Percentiles rank a stretch among this genome's conserved stretches.
Evolutionary conservation across 2,113 vertebrate species (phyloP).

Genomic region (Dolichotis patagonum): DNA sequence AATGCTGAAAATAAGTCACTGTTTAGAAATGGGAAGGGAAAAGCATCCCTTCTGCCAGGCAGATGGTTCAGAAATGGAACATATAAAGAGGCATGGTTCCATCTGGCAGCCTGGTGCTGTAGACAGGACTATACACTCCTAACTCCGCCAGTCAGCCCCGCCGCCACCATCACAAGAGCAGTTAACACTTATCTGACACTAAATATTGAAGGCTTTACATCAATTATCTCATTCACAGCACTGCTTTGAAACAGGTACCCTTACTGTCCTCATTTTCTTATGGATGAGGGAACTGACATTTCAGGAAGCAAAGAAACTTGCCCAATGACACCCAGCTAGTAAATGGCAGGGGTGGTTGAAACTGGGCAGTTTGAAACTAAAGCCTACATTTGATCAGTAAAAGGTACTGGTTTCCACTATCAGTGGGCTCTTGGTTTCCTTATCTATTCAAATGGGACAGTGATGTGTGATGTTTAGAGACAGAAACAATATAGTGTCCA

Average conservation of each 20-base stretch:
- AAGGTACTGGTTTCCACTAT: background rate
- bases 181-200: background rate
- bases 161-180: background rate
- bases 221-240: background rate
- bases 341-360: background rate
- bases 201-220: background rate
- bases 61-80: constrained; percentile 55
- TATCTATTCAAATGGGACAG: background rate
- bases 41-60: background rate
- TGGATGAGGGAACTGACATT: background rate
- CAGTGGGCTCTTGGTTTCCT: background rate
- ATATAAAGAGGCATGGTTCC: background rate
- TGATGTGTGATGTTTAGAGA: background rate
- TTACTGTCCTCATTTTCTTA: background rate
- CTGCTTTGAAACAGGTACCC: background rate
- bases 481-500: background rate
- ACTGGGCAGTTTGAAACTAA: background rate
- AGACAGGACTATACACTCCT: background rate
- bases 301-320: background rate
- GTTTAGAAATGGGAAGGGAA: background rate
- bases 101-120: background rate
- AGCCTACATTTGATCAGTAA: background rate
- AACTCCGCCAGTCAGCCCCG: background rate
- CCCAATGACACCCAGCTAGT: background rate
- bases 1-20: background rate